Evolutionary conservation across 2,113 vertebrate species (phyloP).

Genomic region (Lathamus discolor): DNA sequence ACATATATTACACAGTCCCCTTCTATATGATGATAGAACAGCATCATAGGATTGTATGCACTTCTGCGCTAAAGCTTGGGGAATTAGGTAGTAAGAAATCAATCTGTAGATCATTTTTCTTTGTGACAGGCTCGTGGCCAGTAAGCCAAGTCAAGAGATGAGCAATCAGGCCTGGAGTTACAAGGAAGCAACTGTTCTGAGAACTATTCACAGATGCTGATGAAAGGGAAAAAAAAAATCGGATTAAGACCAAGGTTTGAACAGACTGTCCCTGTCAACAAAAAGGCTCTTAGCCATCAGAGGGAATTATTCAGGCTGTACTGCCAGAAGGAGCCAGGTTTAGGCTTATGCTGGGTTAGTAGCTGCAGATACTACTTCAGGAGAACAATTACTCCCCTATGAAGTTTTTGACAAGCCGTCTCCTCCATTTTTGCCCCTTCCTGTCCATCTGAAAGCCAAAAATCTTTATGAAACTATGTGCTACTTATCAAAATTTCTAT

Average conservation of each 20-base stretch:
- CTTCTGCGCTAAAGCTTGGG: background rate
- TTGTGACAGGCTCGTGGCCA: background rate
- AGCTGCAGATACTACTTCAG: background rate
- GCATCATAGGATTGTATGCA: background rate
- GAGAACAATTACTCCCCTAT: background rate
- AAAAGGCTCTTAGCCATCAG: background rate
- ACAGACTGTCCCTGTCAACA: background rate
- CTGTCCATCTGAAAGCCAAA: background rate
- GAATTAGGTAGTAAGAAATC: background rate
- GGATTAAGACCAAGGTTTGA: background rate
- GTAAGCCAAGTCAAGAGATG: background rate
- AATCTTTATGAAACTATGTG: background rate
- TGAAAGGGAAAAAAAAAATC: background rate
- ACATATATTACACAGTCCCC: background rate
- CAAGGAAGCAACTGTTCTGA: slow-evolving; percentile 13
- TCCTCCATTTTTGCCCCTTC: background rate
- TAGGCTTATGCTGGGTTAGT: background rate
- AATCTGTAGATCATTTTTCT: background rate
- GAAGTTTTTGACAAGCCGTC: background rate
- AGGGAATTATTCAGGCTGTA: background rate
- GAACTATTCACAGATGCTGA: background rate
- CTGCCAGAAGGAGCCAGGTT: background rate
- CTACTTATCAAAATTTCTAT: background rate
- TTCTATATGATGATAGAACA: background rate
- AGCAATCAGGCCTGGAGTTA: background rate